These are phyloP conservation scores for Podocnemis expansa DNA, from an alignment of 2,113 vertebrate species.

Conservation along the genomic window DNA sequence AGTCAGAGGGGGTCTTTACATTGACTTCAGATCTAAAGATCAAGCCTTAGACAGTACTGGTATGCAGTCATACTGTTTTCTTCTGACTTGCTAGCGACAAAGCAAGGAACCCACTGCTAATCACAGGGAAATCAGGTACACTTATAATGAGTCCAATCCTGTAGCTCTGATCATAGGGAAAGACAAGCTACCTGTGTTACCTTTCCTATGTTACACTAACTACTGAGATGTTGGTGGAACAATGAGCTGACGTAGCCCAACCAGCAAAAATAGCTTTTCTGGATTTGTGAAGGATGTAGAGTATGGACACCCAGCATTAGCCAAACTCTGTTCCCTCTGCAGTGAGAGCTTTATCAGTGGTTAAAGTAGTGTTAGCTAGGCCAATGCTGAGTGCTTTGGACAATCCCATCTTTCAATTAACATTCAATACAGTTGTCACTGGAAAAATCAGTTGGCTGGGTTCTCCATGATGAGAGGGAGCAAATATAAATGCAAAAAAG, in stretches of 20 bases:
- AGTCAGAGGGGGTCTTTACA: not conserved
- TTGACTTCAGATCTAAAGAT: not conserved
- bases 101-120: not conserved
- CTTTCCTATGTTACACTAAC: too few relatives aligned
- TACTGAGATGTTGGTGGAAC: not conserved
- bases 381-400: not conserved
- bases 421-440: not conserved
- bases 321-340: not conserved
- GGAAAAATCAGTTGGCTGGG: not conserved
- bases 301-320: not conserved
- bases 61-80: not conserved
- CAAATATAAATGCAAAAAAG: not conserved
- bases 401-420: not conserved
- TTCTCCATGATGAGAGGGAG: not conserved
- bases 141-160: not conserved
- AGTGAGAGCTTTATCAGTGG: not conserved
- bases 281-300: not conserved
- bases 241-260: not conserved
- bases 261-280: not conserved
- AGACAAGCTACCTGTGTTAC: fast-evolving
- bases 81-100: not conserved
- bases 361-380: not conserved
- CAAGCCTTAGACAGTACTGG: not conserved
- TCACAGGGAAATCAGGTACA: not conserved
- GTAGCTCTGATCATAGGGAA: not conserved